phyloP scores from a whole-genome alignment of 2,113 vertebrate species.

The Anolis carolinensis region DNA sequence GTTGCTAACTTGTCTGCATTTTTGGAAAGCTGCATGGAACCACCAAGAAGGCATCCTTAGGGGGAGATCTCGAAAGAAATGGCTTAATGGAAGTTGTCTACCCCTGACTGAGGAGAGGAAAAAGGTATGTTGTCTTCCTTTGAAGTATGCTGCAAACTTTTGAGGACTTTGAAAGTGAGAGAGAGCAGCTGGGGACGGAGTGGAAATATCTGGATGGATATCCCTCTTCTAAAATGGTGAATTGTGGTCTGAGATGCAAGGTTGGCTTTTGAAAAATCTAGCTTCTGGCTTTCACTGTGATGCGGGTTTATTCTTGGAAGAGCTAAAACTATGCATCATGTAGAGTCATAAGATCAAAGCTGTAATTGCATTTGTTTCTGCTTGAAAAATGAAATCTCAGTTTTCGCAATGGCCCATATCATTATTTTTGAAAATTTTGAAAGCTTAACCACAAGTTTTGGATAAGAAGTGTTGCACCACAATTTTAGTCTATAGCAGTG shows the following conservation, averaged over 20 bases:
- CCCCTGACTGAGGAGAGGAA: neutral
- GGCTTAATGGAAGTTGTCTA: neutral
- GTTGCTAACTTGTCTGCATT: neutral
- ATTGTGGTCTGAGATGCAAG: neutral
- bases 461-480: neutral
- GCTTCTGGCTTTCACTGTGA: neutral
- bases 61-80: slow-evolving; percentile 46
- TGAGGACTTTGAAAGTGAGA: neutral
- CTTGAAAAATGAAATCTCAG: neutral
- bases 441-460: neutral
- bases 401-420: neutral
- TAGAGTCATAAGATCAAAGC: too few species aligned
- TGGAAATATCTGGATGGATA: neutral
- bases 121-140: slow-evolving; percentile 36
- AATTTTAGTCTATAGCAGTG: too few species aligned
- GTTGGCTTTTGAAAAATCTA: neutral
- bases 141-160: neutral
- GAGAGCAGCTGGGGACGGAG: neutral
- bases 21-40: slow-evolving; percentile 27
- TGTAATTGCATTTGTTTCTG: too few species aligned
- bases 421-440: neutral
- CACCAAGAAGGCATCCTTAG: too few species aligned
- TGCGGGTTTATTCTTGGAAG: neutral
- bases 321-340: neutral
- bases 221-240: neutral